A percentile compares a stretch with the other conserved stretches of the same genome.
phyloP scores from a whole-genome alignment of 2,113 vertebrate genomes.

The Lathamus discolor region DNA sequence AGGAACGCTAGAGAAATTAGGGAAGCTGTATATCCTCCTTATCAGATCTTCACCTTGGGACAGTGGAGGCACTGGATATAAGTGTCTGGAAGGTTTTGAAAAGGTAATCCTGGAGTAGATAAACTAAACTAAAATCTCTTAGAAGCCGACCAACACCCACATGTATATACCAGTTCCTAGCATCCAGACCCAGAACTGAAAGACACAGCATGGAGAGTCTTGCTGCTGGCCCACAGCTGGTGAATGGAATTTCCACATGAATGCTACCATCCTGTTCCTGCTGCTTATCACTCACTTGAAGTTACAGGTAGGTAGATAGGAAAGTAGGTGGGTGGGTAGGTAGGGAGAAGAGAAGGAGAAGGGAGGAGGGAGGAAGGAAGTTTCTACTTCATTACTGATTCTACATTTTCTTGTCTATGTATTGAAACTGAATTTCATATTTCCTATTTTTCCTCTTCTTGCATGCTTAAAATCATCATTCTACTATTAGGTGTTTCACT shows the following conservation, averaged over 20 bases:
- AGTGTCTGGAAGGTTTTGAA: neutral
- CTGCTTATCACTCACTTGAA: neutral
- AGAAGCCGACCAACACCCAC: neutral
- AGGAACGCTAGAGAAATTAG: neutral
- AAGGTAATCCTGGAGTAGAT: neutral
- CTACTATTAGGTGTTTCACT: neutral
- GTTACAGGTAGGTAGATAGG: neutral
- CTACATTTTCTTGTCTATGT: neutral
- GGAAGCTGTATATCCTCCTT: neutral
- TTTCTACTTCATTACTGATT: neutral
- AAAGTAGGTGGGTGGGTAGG: too few relatives aligned
- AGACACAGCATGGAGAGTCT: neutral
- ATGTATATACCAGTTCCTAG: rapidly evolving
- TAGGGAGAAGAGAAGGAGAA: too few relatives aligned
- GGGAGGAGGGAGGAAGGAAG: neutral
- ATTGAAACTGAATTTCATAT: neutral
- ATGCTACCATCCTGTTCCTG: neutral
- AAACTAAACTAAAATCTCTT: neutral
- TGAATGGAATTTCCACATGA: neutral
- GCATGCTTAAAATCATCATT: neutral
- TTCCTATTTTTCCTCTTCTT: neutral
- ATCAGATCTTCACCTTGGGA: neutral
- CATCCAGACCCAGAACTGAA: neutral
- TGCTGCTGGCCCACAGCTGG: neutral
- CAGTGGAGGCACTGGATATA: neutral